These are phyloP conservation scores for Polypterus bichir DNA, from an alignment of 2,113 vertebrate species.

Conservation along the genomic window DNA sequence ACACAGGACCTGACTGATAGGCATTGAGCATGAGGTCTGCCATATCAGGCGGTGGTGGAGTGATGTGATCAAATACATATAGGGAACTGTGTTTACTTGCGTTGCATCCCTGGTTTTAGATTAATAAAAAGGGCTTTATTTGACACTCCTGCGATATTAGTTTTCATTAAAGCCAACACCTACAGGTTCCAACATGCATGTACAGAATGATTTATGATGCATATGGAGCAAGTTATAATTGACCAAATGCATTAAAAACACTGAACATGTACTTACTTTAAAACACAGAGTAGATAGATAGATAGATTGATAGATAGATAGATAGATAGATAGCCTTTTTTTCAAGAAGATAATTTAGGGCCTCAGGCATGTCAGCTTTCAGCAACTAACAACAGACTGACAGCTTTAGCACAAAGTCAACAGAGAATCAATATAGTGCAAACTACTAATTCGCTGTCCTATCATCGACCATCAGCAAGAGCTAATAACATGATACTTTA, in stretches of 20 bases:
- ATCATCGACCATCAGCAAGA: slow-evolving; percentile 49
- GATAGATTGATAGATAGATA: too few species aligned
- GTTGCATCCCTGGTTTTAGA: not conserved
- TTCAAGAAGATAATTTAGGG: too few species aligned
- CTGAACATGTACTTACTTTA: too few species aligned
- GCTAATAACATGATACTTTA: slow-evolving; percentile 49
- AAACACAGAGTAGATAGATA: too few species aligned
- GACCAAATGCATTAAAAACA: too few species aligned
- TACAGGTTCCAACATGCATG: not conserved
- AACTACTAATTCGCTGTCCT: slow-evolving; percentile 36
- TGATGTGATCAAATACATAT: not conserved
- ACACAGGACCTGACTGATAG: too few species aligned
- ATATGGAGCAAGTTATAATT: too few species aligned
- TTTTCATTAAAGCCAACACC: not conserved
- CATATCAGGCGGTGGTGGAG: not conserved
- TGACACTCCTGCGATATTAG: not conserved
- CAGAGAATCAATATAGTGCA: slow-evolving; percentile 36
- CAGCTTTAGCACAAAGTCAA: slow-evolving; percentile 33
- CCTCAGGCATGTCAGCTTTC: slow-evolving; percentile 10
- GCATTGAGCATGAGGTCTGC: too few species aligned
- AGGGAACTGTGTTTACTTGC: not conserved
- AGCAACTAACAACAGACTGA: slow-evolving; percentile 38
- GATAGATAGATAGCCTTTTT: too few species aligned
- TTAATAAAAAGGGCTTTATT: not conserved
- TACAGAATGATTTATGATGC: not conserved